Percentiles rank a stretch among this genome's conserved stretches.
Conservation (phyloP, 2,797 vertebrate species). For the Phoeniculus purpureus region DNA sequence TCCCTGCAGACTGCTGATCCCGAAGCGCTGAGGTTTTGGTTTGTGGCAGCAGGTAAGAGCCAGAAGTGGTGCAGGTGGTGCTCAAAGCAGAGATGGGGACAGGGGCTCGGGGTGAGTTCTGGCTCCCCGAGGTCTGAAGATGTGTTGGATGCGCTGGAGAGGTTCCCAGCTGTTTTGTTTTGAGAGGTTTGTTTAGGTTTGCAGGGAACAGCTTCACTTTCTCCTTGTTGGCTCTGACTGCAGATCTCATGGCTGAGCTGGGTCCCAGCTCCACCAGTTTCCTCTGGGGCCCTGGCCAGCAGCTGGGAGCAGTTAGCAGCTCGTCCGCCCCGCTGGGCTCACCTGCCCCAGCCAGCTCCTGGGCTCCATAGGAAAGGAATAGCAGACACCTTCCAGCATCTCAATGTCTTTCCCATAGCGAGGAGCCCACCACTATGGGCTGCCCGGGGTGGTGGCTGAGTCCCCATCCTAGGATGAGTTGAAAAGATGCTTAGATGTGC, state of each 20-base stretch:
- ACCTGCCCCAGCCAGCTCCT: slow-evolving; percentile 70
- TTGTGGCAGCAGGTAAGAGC: background rate
- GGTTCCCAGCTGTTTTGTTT: background rate
- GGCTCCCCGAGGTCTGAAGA: background rate
- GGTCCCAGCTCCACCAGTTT: slow-evolving; percentile 69
- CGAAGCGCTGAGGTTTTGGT: background rate
- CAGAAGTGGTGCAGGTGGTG: background rate
- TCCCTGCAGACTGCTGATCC: background rate
- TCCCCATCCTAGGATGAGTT: too few species aligned
- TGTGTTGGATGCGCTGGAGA: background rate
- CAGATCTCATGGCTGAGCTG: slow-evolving; percentile 44
- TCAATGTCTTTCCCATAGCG: too few species aligned
- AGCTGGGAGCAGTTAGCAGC: slow-evolving; percentile 80
- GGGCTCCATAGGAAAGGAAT: background rate
- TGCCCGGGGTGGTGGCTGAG: too few species aligned
- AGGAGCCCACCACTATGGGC: too few species aligned
- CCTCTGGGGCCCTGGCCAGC: slow-evolving; percentile 63
- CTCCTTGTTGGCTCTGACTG: slow-evolving; percentile 7
- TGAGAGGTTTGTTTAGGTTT: background rate
- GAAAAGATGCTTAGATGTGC: accelerated
- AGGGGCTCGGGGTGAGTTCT: background rate
- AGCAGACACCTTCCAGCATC: background rate
- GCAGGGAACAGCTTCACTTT: background rate
- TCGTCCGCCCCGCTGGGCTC: slow-evolving; percentile 70
- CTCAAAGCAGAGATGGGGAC: background rate